Percentiles rank a stretch among this genome's conserved stretches.
Conservation (phyloP, 2,888 invertebrate genomes). For the Morpho helenor region DNA sequence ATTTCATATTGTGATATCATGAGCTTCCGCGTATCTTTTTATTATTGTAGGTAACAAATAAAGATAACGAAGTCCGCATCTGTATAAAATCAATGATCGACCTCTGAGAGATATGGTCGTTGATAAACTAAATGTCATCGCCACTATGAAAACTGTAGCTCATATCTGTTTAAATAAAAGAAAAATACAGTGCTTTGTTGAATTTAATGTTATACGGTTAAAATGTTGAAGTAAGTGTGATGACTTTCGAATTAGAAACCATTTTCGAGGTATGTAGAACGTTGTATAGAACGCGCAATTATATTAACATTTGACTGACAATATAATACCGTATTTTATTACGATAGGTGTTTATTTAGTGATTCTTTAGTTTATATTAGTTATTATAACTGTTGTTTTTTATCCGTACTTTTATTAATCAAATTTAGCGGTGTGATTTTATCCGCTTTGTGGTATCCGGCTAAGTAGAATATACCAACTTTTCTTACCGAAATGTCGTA, state of each 20-base stretch:
- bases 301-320: not conserved
- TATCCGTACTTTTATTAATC: too few relatives aligned
- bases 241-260: conserved; percentile 21
- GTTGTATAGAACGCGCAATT: conserved; percentile 5
- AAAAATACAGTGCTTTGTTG: not conserved
- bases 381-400: too few relatives aligned
- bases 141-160: not conserved
- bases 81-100: conserved; percentile 17
- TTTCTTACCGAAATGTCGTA: too few relatives aligned
- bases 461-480: too few relatives aligned
- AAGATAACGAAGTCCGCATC: conserved; percentile 22
- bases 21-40: too few relatives aligned
- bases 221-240: conserved; percentile 12
- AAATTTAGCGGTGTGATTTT: too few relatives aligned
- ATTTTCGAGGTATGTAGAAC: conserved; percentile 21
- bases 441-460: too few relatives aligned
- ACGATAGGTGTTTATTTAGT: too few relatives aligned
- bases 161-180: not conserved
- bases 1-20: conserved; percentile 9
- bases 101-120: conserved; percentile 25
- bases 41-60: not conserved
- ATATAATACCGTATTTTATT: not conserved
- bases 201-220: conserved; percentile 1
- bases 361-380: too few relatives aligned
- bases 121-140: conserved; percentile 51